A percentile compares a stretch with the other conserved stretches of the same genome.
Conservation (phyloP, 2,888 invertebrate species). For the Parapristionchus giblindavisi region DNA sequence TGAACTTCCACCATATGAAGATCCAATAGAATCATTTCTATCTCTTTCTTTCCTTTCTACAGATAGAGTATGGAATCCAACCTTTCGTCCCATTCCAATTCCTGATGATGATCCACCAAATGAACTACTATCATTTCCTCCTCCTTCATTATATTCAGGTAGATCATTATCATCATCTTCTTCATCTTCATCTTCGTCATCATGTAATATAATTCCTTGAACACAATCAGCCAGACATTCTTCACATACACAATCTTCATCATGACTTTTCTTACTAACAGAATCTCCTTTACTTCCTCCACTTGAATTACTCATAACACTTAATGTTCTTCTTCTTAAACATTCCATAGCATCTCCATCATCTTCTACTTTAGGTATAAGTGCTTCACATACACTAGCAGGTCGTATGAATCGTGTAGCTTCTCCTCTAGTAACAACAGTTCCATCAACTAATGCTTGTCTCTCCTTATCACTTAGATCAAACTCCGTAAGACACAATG, state of each 20-base stretch:
- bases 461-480: conserved; percentile 71
- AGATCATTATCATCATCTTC: no score
- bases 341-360: conserved; percentile 53
- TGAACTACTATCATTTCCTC: conserved; percentile 27
- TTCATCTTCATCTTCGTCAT: conserved; percentile 40
- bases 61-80: conserved; percentile 34
- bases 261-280: conserved; percentile 37
- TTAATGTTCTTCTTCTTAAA: conserved; percentile 47
- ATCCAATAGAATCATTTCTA: conserved; percentile 17
- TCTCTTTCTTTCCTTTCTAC: conserved; percentile 33
- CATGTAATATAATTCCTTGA: conserved; percentile 36
- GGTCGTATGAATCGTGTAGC: conserved; percentile 32
- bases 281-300: conserved; percentile 28
- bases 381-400: conserved; percentile 27
- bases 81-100: conserved; percentile 29
- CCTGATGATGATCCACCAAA: background rate
- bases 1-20: conserved; percentile 41
- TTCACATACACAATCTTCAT: conserved; percentile 48
- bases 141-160: conserved; percentile 14
- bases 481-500: conserved; percentile 73
- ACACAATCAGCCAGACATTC: conserved; percentile 43
- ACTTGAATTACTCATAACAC: conserved; percentile 37
- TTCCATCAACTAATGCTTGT: conserved; percentile 24
- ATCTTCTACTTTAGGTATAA: conserved; percentile 21
- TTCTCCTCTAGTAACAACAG: conserved; percentile 19